Evolutionary conservation across 1,140 invertebrate species (phyloP), one percentile per base, ranked within the genome.

Genomic region (Bombyx mori): DNA sequence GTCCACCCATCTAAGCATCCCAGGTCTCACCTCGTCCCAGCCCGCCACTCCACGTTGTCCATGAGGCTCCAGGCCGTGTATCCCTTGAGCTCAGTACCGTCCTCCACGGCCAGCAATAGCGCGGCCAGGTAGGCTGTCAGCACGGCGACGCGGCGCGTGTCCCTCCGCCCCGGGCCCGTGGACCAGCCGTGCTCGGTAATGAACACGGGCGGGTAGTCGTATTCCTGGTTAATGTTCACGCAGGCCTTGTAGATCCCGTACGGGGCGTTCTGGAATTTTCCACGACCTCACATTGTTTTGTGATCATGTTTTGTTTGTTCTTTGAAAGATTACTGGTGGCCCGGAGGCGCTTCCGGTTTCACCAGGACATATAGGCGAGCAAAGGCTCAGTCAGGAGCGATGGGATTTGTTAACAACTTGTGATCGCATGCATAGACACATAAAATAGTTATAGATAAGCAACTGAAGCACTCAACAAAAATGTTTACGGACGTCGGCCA

Each of bases 11-110:
- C 12, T 18, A 18, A 18, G 12, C 12, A 18, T 0, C 12, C 12
- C 12, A n/a, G n/a, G 6, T 83, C 85, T 90, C 75, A 92, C 91
- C 65, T 79, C 63, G 89, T 91, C 26, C 91, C 92, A n/a, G 54
- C 63, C 1, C 66, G 65, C 94, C 94, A 95, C 81, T 95, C 93
- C 68, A 95, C 92, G 71, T 94, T 95, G 64, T 95, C 94, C 80
- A 95, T 85, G 1, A 95, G 74, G 63, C 91, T 92, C 94, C 94
- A 95, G 42, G 89, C 82, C 1, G 91, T 89, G 65, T 94, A 95
- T 0, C 89, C 91, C 42, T 79, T 82, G 0, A 95, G 86, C 56
- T 93, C 90, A n/a, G 90, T 90, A 0, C 89, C 89, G 63, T 93
- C 91, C 53, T 88, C 68, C 18, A 94, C 89, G 3, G 93, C 92